phyloP scores from a whole-genome alignment of 2,797 vertebrate genomes.

The Gadopsis marmoratus region DNA sequence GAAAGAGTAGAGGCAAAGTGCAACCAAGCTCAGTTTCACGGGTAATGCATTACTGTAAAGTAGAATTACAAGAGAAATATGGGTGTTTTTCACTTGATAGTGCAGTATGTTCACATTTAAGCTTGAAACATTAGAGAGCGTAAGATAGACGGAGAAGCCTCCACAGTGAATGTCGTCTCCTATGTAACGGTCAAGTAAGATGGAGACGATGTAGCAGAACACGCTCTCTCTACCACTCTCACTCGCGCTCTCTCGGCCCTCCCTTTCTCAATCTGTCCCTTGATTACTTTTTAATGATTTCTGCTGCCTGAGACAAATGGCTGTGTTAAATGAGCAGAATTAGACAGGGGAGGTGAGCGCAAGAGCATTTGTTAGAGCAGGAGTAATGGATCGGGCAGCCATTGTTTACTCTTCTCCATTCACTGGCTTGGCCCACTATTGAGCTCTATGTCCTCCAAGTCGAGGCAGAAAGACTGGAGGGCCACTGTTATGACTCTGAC shows the following conservation, averaged over 20 bases:
- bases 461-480: slow-evolving; percentile 4
- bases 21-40: slow-evolving; percentile 47
- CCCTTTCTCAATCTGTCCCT: slow-evolving; percentile 81
- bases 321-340: slow-evolving; percentile 87
- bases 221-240: slow-evolving; percentile 57
- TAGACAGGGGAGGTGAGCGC: slow-evolving; percentile 83
- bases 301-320: slow-evolving; percentile 87
- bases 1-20: slow-evolving; percentile 54
- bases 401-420: slow-evolving; percentile 81
- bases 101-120: slow-evolving; percentile 60
- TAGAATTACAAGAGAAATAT: slow-evolving; percentile 35
- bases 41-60: slow-evolving; percentile 37
- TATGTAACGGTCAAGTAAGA: slow-evolving; percentile 75
- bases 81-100: slow-evolving; percentile 35
- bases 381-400: slow-evolving; percentile 82
- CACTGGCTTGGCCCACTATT: slow-evolving; percentile 56
- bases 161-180: slow-evolving; percentile 43
- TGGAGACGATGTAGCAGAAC: slow-evolving; percentile 60
- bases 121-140: slow-evolving; percentile 41
- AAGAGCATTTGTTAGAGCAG: slow-evolving; percentile 83
- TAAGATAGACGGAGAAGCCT: slow-evolving; percentile 41
- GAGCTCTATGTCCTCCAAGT: slow-evolving; percentile 47
- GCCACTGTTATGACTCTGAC: slow-evolving; percentile 1
- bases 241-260: slow-evolving; percentile 53
- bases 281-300: slow-evolving; percentile 92